phyloP scores from a whole-genome alignment of 2,797 vertebrate genomes.

The Gouania willdenowi region DNA sequence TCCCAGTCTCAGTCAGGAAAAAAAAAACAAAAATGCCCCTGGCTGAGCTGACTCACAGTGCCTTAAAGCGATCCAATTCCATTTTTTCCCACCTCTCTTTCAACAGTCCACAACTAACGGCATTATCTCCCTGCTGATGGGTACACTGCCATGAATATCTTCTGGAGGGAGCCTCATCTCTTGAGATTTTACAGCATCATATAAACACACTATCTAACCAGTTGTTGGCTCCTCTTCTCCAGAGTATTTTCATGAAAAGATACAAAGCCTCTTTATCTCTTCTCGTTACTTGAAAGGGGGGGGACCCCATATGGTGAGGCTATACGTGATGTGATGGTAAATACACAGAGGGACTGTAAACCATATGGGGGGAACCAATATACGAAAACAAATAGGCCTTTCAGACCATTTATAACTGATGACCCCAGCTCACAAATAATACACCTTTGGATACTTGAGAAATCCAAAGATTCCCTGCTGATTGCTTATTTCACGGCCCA shows the following conservation, averaged over 20 bases:
- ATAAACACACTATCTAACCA: constrained; percentile 6
- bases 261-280: neutral
- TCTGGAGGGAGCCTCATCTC: constrained; percentile 16
- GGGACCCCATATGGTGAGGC: constrained; percentile 4
- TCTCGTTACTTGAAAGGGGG: constrained; percentile 8
- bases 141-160: constrained; percentile 16
- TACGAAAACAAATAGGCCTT: constrained; percentile 3
- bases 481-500: constrained; percentile 48
- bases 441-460: constrained; percentile 11
- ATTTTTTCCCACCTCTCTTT: constrained; percentile 1
- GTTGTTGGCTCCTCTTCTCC: neutral
- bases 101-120: constrained; percentile 20
- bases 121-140: constrained; percentile 21
- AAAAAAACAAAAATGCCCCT: constrained; percentile 41
- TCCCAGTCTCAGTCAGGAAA: constrained; percentile 48
- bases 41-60: constrained; percentile 39
- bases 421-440: constrained; percentile 5
- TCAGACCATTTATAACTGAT: too few species aligned
- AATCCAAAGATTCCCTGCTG: constrained; percentile 24
- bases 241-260: constrained; percentile 1
- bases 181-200: neutral
- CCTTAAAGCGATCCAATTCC: constrained; percentile 55
- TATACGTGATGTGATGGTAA: constrained; percentile 7
- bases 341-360: neutral
- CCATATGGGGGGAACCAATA: neutral